Evolutionary conservation across 1,140 invertebrate genomes (phyloP), one percentile per base, ranked within the genome.

Genomic region (Drosophila subpulchrella): DNA sequence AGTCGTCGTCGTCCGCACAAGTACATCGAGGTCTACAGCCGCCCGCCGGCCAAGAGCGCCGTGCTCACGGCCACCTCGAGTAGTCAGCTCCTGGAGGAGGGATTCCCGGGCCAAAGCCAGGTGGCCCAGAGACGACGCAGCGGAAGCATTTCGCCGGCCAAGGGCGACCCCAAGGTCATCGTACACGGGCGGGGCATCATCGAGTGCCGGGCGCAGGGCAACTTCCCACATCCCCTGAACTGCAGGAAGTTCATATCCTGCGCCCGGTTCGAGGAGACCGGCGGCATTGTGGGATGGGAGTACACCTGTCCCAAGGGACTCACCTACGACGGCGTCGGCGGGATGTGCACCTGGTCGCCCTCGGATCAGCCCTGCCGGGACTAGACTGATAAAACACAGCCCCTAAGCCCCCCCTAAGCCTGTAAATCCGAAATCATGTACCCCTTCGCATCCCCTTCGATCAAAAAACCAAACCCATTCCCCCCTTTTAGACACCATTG

Each of bases 241-340:
- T 98, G 97, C 91, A 96, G 95, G 91, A 97, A 97, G 92, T 98
- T 97, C 91, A 97, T 98, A 66, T 96, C 96, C 7, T 98, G 97
- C 90, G 96, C 97, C 0, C 95, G 95, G 89, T 96, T 97, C 93
- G 83, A 83, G 55, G 96, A 97, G 50, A 96, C 95, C 78, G 95
- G 95, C 36, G 93, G 94, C 20, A 94, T 97, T 0, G 92, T 96
- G 0, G 97, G 96, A 3, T 97, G 96, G 95, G 96, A 97, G 71
- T 97, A 97, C 92, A 96, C 96, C 0, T 98, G 97, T 91, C 97
- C 97, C 0, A 95, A 95, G 60, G 95, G 95, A 27, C 93, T 98
- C 0, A 96, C 96, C 59, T 98, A 97, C 90, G 97, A 98, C 92
- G 96, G 96, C 0, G 95, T 97, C 5, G 97, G 97, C 15, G 97